Base-by-base conservation (phyloP, 2,888 invertebrate species). In the Epinotia nisella region DNA sequence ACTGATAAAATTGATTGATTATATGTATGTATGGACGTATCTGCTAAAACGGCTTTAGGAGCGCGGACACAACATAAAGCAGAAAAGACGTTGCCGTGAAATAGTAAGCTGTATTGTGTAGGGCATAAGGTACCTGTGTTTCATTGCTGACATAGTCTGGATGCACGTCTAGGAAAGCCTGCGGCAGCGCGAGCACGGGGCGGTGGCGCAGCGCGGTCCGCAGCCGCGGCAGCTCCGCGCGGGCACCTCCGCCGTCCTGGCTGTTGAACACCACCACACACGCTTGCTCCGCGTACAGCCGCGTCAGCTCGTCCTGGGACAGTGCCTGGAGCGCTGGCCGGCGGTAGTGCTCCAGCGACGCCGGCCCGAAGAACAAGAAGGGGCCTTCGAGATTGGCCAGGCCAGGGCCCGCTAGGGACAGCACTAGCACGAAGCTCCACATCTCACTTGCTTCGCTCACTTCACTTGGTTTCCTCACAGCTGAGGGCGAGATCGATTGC, bases 121-220 rank as follows among this genome's bases (percentile, higher is more conserved):
- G 55, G 24, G 55, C 21, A n/a, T n/a, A 24, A 72, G 81, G 76
- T 71, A 94, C 95, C 93, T 95, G 95, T 24, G 95, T 94, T 83
- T 95, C 95, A 77, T 94, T 94, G 83, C 94, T 95, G 78, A 94
- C 92, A 78, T 94, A 94, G 80, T 94, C 94, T 0, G 95, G 95
- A 78, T 95, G 95, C 0, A 94, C 94, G 59, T 94, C 94, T 49
- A 95, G 82, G 74, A 91, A 94, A 78, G 94, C 94, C 79, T 95
- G 95, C 0, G 95, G 94, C 65, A 95, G 83, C 66, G 95, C 94
- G 71, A 94, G 84, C 84, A 90, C 93, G 15, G 88, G 87, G 78
- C 89, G 94, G 60, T 89, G 89, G 75, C 94, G 94, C 70, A 95
- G 83, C 88, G 95, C 89, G 85, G 94, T 93, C 82, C 94, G 85